phyloP scores from a whole-genome alignment of 2,888 invertebrate genomes.

The Serrognathus titanus region DNA sequence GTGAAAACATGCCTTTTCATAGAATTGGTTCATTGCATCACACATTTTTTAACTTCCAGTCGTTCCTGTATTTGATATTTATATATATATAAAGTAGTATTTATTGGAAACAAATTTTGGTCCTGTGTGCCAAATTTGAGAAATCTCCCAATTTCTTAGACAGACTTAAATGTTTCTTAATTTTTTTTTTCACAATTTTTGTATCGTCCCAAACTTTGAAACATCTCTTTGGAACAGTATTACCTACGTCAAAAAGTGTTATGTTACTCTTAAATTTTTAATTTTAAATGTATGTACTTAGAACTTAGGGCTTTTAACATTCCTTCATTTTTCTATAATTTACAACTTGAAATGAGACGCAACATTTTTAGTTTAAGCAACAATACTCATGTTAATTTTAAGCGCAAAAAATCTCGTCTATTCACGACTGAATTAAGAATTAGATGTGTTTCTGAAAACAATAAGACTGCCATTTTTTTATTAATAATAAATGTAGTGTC shows the following conservation, averaged over 20 bases:
- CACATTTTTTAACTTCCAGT: not conserved
- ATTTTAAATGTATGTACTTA: constrained; percentile 18
- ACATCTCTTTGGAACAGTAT: not conserved
- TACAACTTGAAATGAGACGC: not conserved
- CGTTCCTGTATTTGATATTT: constrained; percentile 13
- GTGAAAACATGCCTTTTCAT: not conserved
- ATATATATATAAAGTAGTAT: constrained; percentile 3
- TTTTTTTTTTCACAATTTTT: too few species aligned
- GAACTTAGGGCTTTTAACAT: constrained; percentile 16
- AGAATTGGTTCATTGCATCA: not conserved
- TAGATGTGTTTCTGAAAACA: too few species aligned
- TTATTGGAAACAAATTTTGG: constrained; percentile 13
- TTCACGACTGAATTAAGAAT: too few species aligned
- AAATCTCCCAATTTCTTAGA: not conserved
- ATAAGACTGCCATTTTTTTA: too few species aligned
- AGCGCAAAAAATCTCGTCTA: not conserved
- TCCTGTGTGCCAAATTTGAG: constrained; percentile 11
- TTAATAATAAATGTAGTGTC: constrained; percentile 5
- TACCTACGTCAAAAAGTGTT: not conserved
- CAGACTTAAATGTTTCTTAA: too few species aligned
- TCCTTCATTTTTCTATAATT: constrained; percentile 7
- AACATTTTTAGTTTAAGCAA: not conserved
- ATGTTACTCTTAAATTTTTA: constrained; percentile 1
- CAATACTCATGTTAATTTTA: constrained; percentile 3
- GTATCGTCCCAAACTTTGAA: too few species aligned